Evolutionary conservation across 2,888 invertebrate genomes (phyloP).

Genomic region (Drosophila buzzatii): DNA sequence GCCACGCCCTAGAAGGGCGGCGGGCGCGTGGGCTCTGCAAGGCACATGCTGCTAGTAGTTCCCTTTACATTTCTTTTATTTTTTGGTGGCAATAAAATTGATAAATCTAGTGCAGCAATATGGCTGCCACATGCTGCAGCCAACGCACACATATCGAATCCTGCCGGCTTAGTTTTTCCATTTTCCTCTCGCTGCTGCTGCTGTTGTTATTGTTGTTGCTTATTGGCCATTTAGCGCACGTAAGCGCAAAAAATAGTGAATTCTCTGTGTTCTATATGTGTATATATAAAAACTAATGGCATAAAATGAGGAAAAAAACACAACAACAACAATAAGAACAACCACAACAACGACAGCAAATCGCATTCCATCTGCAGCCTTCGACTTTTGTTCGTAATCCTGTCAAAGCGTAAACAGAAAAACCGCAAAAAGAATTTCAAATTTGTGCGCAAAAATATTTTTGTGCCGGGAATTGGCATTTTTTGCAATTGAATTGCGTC

Average conservation of each 20-base stretch:
- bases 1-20: slow-evolving; percentile 40
- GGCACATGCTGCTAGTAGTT: slow-evolving; percentile 1
- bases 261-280: slow-evolving; percentile 60
- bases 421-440: slow-evolving; percentile 22
- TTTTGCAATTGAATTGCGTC: slow-evolving; percentile 38
- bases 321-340: slow-evolving; percentile 21
- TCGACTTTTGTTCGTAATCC: slow-evolving; percentile 71
- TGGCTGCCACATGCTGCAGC: slow-evolving; percentile 62
- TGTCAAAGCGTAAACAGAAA: slow-evolving; percentile 80
- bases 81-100: slow-evolving; percentile 75
- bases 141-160: slow-evolving; percentile 28
- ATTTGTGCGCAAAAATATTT: slow-evolving; percentile 31
- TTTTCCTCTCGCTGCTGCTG: slow-evolving; percentile 25
- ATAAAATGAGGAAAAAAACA: slow-evolving; percentile 15
- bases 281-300: slow-evolving; percentile 79
- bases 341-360: slow-evolving; percentile 14
- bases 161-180: slow-evolving; percentile 70
- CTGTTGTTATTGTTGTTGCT: slow-evolving; percentile 50
- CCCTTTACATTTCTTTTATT: not conserved
- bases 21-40: slow-evolving; percentile 26
- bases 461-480: slow-evolving; percentile 2
- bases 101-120: slow-evolving; percentile 74
- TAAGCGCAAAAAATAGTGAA: slow-evolving; percentile 73
- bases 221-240: slow-evolving; percentile 82
- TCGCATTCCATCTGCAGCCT: slow-evolving; percentile 51